Evolutionary conservation across 2,888 invertebrate genomes (phyloP), one percentile per base, ranked within the genome.

Genomic region (Pseudococcus longispinus): DNA sequence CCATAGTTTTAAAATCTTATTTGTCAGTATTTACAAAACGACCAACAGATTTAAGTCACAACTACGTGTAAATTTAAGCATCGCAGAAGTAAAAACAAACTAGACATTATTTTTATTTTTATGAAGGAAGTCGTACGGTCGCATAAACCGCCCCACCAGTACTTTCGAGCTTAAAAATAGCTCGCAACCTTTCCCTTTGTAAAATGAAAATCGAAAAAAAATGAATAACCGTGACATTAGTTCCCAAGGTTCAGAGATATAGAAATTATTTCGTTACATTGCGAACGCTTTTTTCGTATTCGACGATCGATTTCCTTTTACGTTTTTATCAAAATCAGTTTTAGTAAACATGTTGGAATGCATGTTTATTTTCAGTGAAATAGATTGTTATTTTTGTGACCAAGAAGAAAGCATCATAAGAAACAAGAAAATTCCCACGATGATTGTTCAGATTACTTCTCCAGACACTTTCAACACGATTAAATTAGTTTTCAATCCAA

Each of bases 111-210:
- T 70, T 70, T 70, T 84, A 60, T 37, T 84, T 84, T 65, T 65
- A 84, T 65, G 84, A 85, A 85, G 85, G 70, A 70, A 85, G 85
- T 85, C 46, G 13, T 18, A 70, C 70, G 23, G 32, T 60, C 70
- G 74, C 29, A 29, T n/a, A 44, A 85, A 85, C 85, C 70, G 42
- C 85, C 85, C 74, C 85, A 74, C 85, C 74, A 85, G 44, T 42
- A 85, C 29, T 85, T 42, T 26, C 42, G 32, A 70, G 37, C n/a
- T 42, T 85, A 60, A 44, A 65, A 85, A 85, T 85, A 85, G 46
- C 74, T 85, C 23, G 65, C 74, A 77, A 85, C 74, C 74, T 85
- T 85, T 55, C 74, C 20, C 42, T 70, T 37, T 32, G 20, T 70
- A 70, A 70, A 29, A 70, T 29, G 70, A 70, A 70, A 70, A 70